phyloP scores from a whole-genome alignment of 2,888 invertebrate genomes.

The Bibio marci region DNA sequence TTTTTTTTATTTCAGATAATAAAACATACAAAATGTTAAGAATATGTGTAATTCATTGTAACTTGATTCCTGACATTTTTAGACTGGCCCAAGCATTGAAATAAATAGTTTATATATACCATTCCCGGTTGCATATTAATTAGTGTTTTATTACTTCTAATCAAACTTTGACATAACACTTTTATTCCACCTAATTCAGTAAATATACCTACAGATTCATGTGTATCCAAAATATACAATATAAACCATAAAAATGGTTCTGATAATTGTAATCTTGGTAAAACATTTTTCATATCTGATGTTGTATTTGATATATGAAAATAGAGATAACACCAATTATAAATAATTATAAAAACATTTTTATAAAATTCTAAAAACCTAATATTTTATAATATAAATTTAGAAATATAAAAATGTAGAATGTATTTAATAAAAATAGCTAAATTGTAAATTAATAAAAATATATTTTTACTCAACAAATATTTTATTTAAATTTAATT shows the following conservation, averaged over 20 bases:
- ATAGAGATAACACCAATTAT: too few species aligned
- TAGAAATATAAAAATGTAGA: too few species aligned
- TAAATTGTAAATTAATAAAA: slow-evolving; percentile 1
- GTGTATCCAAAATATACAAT: slow-evolving; percentile 58
- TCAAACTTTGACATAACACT: slow-evolving; percentile 61
- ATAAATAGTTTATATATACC: slow-evolving; percentile 33
- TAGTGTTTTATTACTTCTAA: slow-evolving; percentile 52
- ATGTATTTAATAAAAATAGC: slow-evolving; percentile 3
- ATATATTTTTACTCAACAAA: too few species aligned
- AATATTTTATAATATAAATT: too few species aligned
- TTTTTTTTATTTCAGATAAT: too few species aligned
- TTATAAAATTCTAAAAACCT: too few species aligned
- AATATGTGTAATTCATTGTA: neutral
- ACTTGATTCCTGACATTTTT: neutral
- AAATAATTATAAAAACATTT: too few species aligned
- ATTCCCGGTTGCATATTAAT: slow-evolving; percentile 51
- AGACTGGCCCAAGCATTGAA: slow-evolving; percentile 12
- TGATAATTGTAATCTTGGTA: slow-evolving; percentile 42
- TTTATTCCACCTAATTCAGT: slow-evolving; percentile 57
- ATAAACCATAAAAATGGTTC: slow-evolving; percentile 77
- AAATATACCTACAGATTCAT: slow-evolving; percentile 56
- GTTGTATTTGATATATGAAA: neutral
- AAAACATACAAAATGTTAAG: too few species aligned
- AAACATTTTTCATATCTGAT: slow-evolving; percentile 14
- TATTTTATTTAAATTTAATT: too few species aligned